These are phyloP conservation scores for Mus minutoides DNA, from an alignment of 2,797 vertebrate genomes.

Conservation along the genomic window DNA sequence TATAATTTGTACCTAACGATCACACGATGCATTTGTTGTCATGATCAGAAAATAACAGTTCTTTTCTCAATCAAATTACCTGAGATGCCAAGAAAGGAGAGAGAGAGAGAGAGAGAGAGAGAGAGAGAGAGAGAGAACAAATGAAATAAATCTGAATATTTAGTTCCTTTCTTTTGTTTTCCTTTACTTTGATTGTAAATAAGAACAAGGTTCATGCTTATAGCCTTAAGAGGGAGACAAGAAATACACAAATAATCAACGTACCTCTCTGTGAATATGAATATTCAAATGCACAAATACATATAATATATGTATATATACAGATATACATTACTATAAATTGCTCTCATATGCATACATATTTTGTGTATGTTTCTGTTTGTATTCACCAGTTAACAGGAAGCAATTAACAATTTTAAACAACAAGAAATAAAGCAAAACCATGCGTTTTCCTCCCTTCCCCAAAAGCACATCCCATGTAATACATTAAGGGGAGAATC, in stretches of 20 bases:
- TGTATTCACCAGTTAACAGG: not conserved
- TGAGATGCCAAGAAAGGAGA: not conserved
- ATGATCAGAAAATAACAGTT: not conserved
- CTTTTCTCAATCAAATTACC: constrained; percentile 28
- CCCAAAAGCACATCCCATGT: not conserved
- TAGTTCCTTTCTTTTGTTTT: not conserved
- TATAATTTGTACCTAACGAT: not conserved
- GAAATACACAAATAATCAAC: not conserved
- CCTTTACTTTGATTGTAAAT: constrained; percentile 21
- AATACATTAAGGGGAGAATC: too few relatives aligned
- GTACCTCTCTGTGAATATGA: not conserved
- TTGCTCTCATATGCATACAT: not conserved
- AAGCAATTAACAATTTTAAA: constrained; percentile 36
- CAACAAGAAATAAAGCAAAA: not conserved
- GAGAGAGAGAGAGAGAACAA: not conserved
- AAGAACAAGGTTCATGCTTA: not conserved
- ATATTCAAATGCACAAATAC: not conserved
- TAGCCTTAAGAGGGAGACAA: not conserved
- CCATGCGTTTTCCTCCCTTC: not conserved
- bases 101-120: too few relatives aligned
- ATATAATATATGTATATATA: not conserved
- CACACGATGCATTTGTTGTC: not conserved
- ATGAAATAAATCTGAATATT: constrained; percentile 18
- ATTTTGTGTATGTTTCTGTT: not conserved
- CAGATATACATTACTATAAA: not conserved